phyloP scores from a whole-genome alignment of 2,113 vertebrate species.

The Microcebus lehilahytsara region DNA sequence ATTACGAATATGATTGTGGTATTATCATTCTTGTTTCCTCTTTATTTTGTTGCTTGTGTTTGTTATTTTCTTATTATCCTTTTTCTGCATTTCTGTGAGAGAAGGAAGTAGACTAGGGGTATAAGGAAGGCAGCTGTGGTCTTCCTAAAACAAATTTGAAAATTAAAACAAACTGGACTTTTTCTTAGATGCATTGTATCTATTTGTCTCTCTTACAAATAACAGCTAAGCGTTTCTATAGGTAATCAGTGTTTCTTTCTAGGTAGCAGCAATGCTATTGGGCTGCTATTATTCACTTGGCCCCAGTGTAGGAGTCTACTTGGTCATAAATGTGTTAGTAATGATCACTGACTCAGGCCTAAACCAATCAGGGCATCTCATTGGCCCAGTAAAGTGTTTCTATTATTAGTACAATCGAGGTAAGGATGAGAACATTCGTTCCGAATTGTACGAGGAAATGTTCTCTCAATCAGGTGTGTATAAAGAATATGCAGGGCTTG shows the following conservation, averaged over 20 bases:
- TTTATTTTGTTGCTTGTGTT: too few species aligned
- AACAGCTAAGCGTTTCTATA: background rate
- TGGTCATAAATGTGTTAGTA: background rate
- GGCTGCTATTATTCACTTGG: background rate
- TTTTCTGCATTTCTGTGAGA: background rate
- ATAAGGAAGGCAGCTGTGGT: background rate
- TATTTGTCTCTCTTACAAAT: background rate
- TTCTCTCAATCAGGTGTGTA: background rate
- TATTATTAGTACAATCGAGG: background rate
- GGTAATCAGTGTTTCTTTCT: background rate
- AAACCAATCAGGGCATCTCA: background rate
- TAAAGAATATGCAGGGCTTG: background rate
- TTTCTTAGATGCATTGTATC: background rate
- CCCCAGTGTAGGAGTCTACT: background rate
- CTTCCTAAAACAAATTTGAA: background rate
- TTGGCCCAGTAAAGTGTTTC: background rate
- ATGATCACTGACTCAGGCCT: background rate
- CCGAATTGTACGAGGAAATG: background rate
- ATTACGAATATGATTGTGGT: background rate
- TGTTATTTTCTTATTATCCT: background rate
- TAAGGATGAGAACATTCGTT: background rate
- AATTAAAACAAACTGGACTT: background rate
- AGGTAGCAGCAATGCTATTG: background rate
- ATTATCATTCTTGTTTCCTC: too few species aligned
- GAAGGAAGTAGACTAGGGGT: background rate